Percentiles rank a stretch among this genome's conserved stretches.
phyloP scores from a whole-genome alignment of 2,888 invertebrate genomes.

The Eupithecia inturbata region DNA sequence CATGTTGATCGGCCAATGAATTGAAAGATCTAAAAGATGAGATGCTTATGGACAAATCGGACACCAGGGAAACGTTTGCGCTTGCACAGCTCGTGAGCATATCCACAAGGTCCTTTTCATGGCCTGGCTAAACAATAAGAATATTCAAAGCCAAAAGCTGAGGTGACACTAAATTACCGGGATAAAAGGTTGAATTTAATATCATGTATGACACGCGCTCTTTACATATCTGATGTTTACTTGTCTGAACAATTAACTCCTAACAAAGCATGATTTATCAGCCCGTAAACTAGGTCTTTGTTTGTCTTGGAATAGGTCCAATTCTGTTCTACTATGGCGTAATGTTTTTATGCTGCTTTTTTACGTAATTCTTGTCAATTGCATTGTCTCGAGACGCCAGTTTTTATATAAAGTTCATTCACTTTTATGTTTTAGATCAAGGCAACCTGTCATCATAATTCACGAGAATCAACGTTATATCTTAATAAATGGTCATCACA shows the following conservation, averaged over 20 bases:
- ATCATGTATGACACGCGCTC: constrained; percentile 26
- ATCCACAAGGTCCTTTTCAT: not conserved
- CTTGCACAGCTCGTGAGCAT: not conserved
- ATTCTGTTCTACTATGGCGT: constrained; percentile 49
- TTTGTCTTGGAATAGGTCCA: constrained; percentile 59
- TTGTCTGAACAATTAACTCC: constrained; percentile 49
- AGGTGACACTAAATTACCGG: constrained; percentile 1
- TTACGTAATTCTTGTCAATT: constrained; percentile 39
- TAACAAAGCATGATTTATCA: constrained; percentile 49
- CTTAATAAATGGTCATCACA: not conserved
- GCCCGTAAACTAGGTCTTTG: constrained; percentile 53
- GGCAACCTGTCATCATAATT: not conserved
- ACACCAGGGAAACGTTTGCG: not conserved
- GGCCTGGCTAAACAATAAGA: not conserved
- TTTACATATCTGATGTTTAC: constrained; percentile 33
- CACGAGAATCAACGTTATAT: not conserved
- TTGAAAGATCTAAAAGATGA: not conserved
- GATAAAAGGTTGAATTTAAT: constrained; percentile 22
- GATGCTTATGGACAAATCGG: not conserved
- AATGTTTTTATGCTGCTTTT: constrained; percentile 47
- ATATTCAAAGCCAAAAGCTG: not conserved
- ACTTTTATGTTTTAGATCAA: constrained; percentile 5
- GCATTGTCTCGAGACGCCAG: constrained; percentile 8
- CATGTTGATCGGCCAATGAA: constrained; percentile 1
- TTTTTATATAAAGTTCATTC: constrained; percentile 25